These are phyloP conservation scores for Antitype chi DNA, from an alignment of 2,888 invertebrate genomes.

Conservation along the genomic window DNA sequence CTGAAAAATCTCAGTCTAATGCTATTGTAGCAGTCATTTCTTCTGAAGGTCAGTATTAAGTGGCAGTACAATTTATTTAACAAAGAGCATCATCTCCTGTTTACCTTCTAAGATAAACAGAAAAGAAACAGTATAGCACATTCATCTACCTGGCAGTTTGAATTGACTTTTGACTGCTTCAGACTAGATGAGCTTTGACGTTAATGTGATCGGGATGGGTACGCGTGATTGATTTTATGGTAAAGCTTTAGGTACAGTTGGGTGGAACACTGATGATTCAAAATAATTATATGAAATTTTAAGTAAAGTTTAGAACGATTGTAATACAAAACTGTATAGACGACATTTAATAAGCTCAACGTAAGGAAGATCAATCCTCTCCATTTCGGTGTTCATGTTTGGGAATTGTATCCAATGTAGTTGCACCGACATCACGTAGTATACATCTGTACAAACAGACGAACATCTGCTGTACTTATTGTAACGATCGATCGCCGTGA, in stretches of 20 bases:
- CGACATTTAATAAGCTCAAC: not conserved
- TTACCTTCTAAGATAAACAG: slow-evolving; percentile 33
- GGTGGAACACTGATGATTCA: not conserved
- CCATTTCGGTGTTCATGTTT: slow-evolving; percentile 5
- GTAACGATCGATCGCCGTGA: slow-evolving; percentile 49
- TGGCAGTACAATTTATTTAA: slow-evolving; percentile 14
- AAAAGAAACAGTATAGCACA: slow-evolving; percentile 21
- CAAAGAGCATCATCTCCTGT: slow-evolving; percentile 12
- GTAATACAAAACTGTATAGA: slow-evolving; percentile 5
- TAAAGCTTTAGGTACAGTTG: slow-evolving; percentile 3
- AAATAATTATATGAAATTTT: slow-evolving; percentile 19
- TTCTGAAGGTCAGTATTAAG: slow-evolving; percentile 22
- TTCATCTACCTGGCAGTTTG: slow-evolving; percentile 26
- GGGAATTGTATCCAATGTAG: slow-evolving; percentile 26
- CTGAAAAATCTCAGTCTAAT: not conserved
- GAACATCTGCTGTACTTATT: slow-evolving; percentile 52
- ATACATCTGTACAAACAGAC: slow-evolving; percentile 56
- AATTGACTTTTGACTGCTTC: slow-evolving; percentile 36
- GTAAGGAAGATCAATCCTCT: slow-evolving; percentile 12
- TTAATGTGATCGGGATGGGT: slow-evolving; percentile 43
- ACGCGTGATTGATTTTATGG: slow-evolving; percentile 46
- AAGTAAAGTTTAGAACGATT: slow-evolving; percentile 2
- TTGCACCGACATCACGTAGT: slow-evolving; percentile 41
- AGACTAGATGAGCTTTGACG: slow-evolving; percentile 34
- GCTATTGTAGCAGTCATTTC: not conserved